Conservation (phyloP, 2,797 vertebrate genomes). For the Neosilurus mollespiculum region DNA sequence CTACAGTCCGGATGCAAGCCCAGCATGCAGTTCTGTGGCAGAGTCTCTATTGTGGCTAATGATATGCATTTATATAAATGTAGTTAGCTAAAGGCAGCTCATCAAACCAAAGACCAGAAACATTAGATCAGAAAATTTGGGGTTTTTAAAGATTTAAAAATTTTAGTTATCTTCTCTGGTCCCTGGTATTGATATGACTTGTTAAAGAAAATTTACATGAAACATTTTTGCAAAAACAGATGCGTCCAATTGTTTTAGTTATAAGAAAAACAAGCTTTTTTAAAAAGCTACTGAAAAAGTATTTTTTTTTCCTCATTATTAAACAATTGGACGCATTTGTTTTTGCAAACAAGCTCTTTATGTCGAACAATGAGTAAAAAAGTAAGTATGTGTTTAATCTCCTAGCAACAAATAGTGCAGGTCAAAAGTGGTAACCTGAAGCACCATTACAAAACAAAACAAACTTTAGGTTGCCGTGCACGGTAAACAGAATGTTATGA, state of each 20-base stretch:
- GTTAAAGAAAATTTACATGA: background rate
- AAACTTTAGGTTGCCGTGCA: too few species aligned
- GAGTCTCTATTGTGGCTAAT: background rate
- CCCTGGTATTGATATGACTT: background rate
- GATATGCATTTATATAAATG: background rate
- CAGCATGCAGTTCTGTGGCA: background rate
- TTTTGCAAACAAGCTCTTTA: too few species aligned
- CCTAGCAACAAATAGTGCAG: background rate
- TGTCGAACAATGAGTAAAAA: background rate
- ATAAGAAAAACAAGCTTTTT: too few species aligned
- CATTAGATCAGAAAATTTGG: background rate
- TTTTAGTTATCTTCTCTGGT: background rate
- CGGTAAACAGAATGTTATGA: background rate
- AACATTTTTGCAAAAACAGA: too few species aligned
- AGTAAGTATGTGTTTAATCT: background rate
- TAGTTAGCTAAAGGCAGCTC: background rate
- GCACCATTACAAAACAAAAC: background rate
- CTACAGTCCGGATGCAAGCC: background rate
- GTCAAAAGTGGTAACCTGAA: background rate
- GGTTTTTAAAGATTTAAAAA: background rate
- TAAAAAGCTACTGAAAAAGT: too few species aligned
- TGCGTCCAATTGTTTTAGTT: too few species aligned
- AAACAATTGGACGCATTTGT: too few species aligned
- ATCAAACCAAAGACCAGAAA: background rate
- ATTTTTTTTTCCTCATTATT: too few species aligned